Percentiles rank a stretch among this genome's conserved stretches.
Conservation (phyloP, 2,888 invertebrate genomes). For the Xanthia icteritia region DNA sequence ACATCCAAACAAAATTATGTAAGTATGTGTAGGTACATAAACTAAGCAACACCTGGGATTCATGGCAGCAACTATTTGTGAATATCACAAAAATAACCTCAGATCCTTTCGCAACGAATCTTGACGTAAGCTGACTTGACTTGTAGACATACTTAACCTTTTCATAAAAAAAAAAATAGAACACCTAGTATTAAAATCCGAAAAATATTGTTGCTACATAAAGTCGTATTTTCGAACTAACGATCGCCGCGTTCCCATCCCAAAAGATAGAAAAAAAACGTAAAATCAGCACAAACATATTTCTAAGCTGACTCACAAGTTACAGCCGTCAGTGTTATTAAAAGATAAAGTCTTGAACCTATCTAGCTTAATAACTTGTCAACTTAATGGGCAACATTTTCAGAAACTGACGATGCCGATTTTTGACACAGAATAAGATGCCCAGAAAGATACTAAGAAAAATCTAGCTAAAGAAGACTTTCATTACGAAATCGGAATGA, state of each 20-base stretch:
- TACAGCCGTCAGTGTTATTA: constrained; percentile 54
- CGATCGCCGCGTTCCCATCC: constrained; percentile 6
- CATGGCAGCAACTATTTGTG: background rate
- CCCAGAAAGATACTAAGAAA: constrained; percentile 9
- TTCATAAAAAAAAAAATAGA: constrained; percentile 1
- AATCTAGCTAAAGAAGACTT: background rate
- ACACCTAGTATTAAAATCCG: constrained; percentile 3
- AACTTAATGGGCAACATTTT: constrained; percentile 49
- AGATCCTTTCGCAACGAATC: background rate
- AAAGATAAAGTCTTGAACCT: constrained; percentile 65
- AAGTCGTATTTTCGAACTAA: constrained; percentile 35
- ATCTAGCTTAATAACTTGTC: constrained; percentile 76
- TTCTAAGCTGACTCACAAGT: constrained; percentile 71
- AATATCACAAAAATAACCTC: background rate
- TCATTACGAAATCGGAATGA: constrained; percentile 3
- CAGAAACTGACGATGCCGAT: constrained; percentile 36
- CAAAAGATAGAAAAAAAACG: constrained; percentile 20
- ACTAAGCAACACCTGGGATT: background rate
- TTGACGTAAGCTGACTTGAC: background rate
- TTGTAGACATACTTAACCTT: background rate
- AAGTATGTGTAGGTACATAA: background rate
- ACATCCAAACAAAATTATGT: background rate
- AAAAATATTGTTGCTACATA: constrained; percentile 26
- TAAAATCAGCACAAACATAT: constrained; percentile 52
- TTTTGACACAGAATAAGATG: constrained; percentile 17